Percentiles rank a stretch among this genome's conserved stretches.
Conservation (phyloP, 2,888 invertebrate genomes). For the Branchellion lobata region DNA sequence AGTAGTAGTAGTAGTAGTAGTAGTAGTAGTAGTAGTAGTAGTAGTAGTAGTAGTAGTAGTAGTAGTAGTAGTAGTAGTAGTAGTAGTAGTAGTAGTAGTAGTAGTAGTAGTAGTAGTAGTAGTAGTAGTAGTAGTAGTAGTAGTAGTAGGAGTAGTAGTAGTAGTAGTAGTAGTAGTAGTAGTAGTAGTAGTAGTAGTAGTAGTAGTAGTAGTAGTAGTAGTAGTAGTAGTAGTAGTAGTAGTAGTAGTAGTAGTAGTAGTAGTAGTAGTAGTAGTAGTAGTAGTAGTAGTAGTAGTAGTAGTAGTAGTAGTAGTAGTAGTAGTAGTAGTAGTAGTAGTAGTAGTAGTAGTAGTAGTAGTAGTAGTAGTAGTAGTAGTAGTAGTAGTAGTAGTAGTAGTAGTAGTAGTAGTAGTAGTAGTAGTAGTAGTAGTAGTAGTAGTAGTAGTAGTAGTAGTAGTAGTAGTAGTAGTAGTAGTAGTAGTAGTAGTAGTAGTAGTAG, state of each 20-base stretch:
- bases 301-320: slow-evolving; percentile 46
- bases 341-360: slow-evolving; percentile 46
- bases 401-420: slow-evolving; percentile 46
- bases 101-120: slow-evolving; percentile 38
- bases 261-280: slow-evolving; percentile 46
- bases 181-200: neutral
- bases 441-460: slow-evolving; percentile 46
- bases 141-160: no score
- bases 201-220: slow-evolving; percentile 44
- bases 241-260: slow-evolving; percentile 46
- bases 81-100: slow-evolving; percentile 45
- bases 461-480: slow-evolving; percentile 46
- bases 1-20: slow-evolving; percentile 29
- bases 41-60: slow-evolving; percentile 46
- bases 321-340: slow-evolving; percentile 46
- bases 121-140: no score
- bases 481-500: slow-evolving; percentile 46
- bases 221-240: slow-evolving; percentile 46
- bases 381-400: slow-evolving; percentile 46
- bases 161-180: no score
- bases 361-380: slow-evolving; percentile 46
- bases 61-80: slow-evolving; percentile 46
- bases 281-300: slow-evolving; percentile 46
- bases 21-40: slow-evolving; percentile 18
- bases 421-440: slow-evolving; percentile 46